Evolutionary conservation across 2,888 invertebrate genomes (phyloP), one percentile per base, ranked within the genome.

Genomic region (Steromphala cineraria): DNA sequence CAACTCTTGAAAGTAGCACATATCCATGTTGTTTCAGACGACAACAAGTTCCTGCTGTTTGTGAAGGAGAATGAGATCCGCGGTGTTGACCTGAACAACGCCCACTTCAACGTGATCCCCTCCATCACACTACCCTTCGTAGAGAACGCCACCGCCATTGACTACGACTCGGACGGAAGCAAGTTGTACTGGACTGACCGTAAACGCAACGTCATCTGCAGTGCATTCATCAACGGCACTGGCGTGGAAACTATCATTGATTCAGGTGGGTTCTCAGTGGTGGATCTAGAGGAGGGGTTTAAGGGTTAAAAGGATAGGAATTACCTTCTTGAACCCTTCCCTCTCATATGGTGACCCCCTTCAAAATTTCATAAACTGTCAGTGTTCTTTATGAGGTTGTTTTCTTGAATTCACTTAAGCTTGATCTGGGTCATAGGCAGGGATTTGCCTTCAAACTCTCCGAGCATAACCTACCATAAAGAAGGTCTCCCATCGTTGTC

Each of bases 1-100:
- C 46, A 8, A 46, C 5, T 8, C 1, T 5, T 10, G 8, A 46
- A 46, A 46, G 46, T 46, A 10, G 4, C 5, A 5, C 10, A 10
- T 8, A 13, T 46, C 13, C 13, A 10, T 76, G 53, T 92, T 67
- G 92, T 94, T 92, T 87, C 94, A 95, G 96, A 95, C 81, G 96
- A 97, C 93, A 96, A 97, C 93, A 95, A 95, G 89, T 96, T 97
- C 80, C 93, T 98, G 84, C 94, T 98, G 85, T 96, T 97, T 90
- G 96, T 96, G n/a, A 89, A 90, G 78, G 89, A 89, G 71, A 89
- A 89, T 80, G 91, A 92, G 80, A 96, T 98, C 87, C 95, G 97
- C 77, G 98, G 97, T 67, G 96, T 98, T 82, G 97, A 97, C 93
- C 94, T 97, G 86, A 95, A 95, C 82, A 95, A 95, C 92, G 96